Conservation (phyloP, 2,113 vertebrate species). For the Thryonomys swinderianus region DNA sequence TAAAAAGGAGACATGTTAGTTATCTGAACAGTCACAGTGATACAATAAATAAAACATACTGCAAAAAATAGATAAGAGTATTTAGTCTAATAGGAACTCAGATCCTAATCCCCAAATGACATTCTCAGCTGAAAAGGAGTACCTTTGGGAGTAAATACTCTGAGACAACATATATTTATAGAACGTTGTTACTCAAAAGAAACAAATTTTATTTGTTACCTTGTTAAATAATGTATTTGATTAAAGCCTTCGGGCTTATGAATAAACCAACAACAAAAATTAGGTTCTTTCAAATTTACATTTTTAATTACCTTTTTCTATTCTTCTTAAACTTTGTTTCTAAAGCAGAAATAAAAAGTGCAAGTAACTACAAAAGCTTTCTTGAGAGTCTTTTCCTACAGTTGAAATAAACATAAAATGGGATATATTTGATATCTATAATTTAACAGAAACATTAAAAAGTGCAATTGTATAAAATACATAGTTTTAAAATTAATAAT, state of each 20-base stretch:
- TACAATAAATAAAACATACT: slow-evolving; percentile 68
- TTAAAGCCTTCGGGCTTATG: slow-evolving; percentile 21
- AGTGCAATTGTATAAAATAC: background rate
- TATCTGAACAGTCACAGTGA: slow-evolving; percentile 68
- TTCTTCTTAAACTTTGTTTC: slow-evolving; percentile 7
- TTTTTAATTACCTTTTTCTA: slow-evolving; percentile 17
- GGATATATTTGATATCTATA: background rate
- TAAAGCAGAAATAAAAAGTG: background rate
- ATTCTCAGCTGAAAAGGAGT: slow-evolving; percentile 52
- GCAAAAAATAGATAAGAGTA: slow-evolving; percentile 72
- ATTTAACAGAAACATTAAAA: background rate
- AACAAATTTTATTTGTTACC: background rate
- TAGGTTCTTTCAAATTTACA: slow-evolving; percentile 9
- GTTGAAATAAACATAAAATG: slow-evolving; percentile 23
- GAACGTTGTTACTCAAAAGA: slow-evolving; percentile 22
- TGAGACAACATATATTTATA: slow-evolving; percentile 44
- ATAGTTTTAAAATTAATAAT: slow-evolving; percentile 1
- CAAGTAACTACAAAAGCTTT: background rate
- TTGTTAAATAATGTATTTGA: slow-evolving; percentile 51
- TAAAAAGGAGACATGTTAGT: slow-evolving; percentile 72
- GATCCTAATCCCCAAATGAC: slow-evolving; percentile 58
- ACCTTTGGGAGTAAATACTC: slow-evolving; percentile 44
- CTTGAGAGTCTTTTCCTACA: background rate
- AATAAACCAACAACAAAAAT: slow-evolving; percentile 39
- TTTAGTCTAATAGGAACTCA: slow-evolving; percentile 72